These are phyloP conservation scores for Nebria brevicollis DNA, from an alignment of 2,888 invertebrate species.

Conservation along the genomic window DNA sequence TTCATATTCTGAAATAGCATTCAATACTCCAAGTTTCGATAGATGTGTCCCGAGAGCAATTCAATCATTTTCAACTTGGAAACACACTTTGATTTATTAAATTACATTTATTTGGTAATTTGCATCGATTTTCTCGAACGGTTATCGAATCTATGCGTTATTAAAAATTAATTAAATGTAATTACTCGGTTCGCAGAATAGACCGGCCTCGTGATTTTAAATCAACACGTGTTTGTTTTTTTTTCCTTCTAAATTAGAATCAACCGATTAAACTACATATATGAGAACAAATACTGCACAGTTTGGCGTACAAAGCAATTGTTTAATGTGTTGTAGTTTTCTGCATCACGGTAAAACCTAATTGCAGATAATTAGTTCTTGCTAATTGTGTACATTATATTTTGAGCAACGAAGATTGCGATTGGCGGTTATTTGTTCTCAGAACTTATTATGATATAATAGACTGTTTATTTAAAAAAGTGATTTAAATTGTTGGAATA, in stretches of 20 bases:
- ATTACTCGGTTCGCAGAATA: not conserved
- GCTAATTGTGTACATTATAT: not conserved
- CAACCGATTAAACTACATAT: not conserved
- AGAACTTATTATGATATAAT: not conserved
- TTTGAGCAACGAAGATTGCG: not conserved
- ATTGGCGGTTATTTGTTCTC: not conserved
- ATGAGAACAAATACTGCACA: too few relatives aligned
- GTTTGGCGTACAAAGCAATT: too few relatives aligned
- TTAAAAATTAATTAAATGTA: too few relatives aligned
- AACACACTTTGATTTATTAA: too few relatives aligned
- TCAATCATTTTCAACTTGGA: too few relatives aligned
- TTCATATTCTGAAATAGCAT: too few relatives aligned
- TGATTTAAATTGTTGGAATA: too few relatives aligned
- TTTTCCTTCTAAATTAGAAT: not conserved
- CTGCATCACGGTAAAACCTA: not conserved
- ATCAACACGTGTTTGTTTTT: not conserved
- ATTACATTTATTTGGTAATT: too few relatives aligned
- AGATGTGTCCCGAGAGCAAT: too few relatives aligned
- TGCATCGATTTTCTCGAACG: too few relatives aligned
- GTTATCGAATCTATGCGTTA: too few relatives aligned
- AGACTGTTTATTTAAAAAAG: not conserved
- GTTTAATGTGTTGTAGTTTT: not conserved
- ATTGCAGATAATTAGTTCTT: not conserved
- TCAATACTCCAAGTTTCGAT: too few relatives aligned
- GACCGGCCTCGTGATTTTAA: not conserved